These are phyloP conservation scores for Caenorhabditis macrosperma DNA, from an alignment of 2,888 invertebrate genomes.

Conservation along the genomic window DNA sequence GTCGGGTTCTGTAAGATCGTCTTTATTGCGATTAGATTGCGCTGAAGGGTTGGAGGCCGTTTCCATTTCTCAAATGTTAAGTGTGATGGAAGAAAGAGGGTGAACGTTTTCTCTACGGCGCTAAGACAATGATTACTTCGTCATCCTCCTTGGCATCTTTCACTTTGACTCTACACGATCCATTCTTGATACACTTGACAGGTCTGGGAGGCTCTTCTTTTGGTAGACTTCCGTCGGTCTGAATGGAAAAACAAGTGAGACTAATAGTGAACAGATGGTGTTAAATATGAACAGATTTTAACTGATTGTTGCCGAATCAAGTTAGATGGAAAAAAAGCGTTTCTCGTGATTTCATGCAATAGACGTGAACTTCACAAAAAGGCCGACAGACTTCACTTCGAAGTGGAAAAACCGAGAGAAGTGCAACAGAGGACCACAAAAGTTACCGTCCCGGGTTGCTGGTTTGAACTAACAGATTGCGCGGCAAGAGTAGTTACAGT, in stretches of 20 bases:
- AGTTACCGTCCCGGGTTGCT: slow-evolving; percentile 6
- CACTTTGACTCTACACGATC: slow-evolving; percentile 55
- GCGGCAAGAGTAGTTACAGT: slow-evolving; percentile 64
- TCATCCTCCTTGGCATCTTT: slow-evolving; percentile 59
- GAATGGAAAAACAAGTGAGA: slow-evolving; percentile 22
- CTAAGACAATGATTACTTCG: slow-evolving; percentile 33
- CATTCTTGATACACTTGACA: slow-evolving; percentile 67
- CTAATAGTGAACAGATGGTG: neutral
- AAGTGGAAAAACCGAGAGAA: neutral
- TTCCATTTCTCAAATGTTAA: neutral
- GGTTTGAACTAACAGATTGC: slow-evolving; percentile 55
- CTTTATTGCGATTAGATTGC: too few species aligned
- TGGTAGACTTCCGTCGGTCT: slow-evolving; percentile 60
- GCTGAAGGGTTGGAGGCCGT: too few species aligned
- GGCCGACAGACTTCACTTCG: neutral
- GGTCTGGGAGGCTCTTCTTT: slow-evolving; percentile 66
- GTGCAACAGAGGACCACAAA: neutral
- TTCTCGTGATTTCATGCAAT: neutral
- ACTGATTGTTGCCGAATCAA: slow-evolving; percentile 14
- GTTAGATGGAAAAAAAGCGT: neutral
- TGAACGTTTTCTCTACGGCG: too few species aligned
- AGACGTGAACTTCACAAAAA: neutral
- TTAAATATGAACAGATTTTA: slow-evolving; percentile 17
- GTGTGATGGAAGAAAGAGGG: too few species aligned
- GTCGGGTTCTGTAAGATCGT: slow-evolving; percentile 75